Evolutionary conservation across 1,140 invertebrate species (phyloP).

Genomic region (Manduca sexta): DNA sequence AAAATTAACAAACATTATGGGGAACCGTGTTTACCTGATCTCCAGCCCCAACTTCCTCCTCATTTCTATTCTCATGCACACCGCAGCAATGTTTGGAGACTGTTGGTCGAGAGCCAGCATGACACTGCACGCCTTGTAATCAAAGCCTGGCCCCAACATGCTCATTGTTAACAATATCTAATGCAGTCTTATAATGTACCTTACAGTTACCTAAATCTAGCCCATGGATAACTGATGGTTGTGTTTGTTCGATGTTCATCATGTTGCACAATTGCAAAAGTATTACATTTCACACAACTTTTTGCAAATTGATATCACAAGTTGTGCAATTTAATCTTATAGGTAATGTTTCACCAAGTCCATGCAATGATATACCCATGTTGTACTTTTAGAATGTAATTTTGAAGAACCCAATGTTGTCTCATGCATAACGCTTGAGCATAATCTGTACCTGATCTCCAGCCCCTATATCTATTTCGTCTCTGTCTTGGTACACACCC

Average conservation of each 20-base stretch:
- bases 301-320: too few species aligned
- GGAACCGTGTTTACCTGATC: conserved; percentile 91
- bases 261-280: too few species aligned
- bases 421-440: conserved; percentile 42
- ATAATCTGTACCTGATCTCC: conserved; percentile 96
- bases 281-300: too few species aligned
- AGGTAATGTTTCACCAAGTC: conserved; percentile 11
- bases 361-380: conserved; percentile 19
- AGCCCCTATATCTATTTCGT: conserved; percentile 96
- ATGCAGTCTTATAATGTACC: not conserved
- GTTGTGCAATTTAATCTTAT: not conserved
- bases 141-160: conserved; percentile 86
- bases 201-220: too few species aligned
- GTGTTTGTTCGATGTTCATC: too few species aligned
- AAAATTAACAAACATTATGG: too few species aligned
- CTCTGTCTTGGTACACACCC: conserved; percentile 93
- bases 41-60: conserved; percentile 98
- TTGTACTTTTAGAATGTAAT: not conserved
- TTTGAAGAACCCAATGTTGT: conserved; percentile 25
- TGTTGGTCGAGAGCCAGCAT: conserved; percentile 98
- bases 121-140: conserved; percentile 99
- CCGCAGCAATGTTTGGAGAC: conserved; percentile 98
- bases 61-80: conserved; percentile 94
- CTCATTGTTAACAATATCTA: conserved; percentile 20
- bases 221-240: too few species aligned